Evolutionary conservation across 2,888 invertebrate genomes (phyloP), one percentile per base, ranked within the genome.

Genomic region (Osmoderma eremita): DNA sequence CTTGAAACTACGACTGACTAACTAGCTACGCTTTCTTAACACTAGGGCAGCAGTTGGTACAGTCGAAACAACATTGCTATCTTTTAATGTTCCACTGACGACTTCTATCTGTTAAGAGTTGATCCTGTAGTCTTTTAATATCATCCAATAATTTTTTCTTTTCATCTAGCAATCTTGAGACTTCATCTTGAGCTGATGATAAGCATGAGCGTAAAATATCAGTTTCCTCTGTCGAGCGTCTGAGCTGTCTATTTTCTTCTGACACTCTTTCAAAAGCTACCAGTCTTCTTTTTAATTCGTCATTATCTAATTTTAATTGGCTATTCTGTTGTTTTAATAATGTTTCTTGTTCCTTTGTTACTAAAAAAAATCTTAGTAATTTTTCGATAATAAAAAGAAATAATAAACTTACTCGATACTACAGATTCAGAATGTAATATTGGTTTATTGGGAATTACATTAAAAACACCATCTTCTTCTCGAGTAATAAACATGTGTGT

Each of bases 111-210:
- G 75, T 79, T 50, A 80, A 75, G 41, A 81, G 72, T 71, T 85
- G 84, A 71, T 82, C 90, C 84, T 91, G 91, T 71, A 93, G 80
- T 20, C 86, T 83, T 41, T 87, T 86, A 70, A 93, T 85, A 41
- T 90, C 88, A 68, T 93, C 91, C 70, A 93, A 79, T 54, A 94
- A 82, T 53, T 87, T 87, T 73, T 88, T 87, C 76, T 93, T 94
- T 76, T 94, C 93, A 24, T 90, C 88, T 20, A 93, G 77, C 70
- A 93, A 81, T 61, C 85, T 84, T 5, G 87, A 86, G 0, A 92
- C 89, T 69, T 93, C 90, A 73, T 92, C 91, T 79, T 93, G 92
- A 0, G 93, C 91, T 0, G 89, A 87, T 70, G 85, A 86, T 62
- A 90, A 79, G 75, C 85, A 86, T 5, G 85, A 85, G 73, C 86